A percentile compares a stretch with the other conserved stretches of the same genome.
Conservation (phyloP, 37 sponge, comb jelly and placozoan genomes). For the Bolinopsis microptera region DNA sequence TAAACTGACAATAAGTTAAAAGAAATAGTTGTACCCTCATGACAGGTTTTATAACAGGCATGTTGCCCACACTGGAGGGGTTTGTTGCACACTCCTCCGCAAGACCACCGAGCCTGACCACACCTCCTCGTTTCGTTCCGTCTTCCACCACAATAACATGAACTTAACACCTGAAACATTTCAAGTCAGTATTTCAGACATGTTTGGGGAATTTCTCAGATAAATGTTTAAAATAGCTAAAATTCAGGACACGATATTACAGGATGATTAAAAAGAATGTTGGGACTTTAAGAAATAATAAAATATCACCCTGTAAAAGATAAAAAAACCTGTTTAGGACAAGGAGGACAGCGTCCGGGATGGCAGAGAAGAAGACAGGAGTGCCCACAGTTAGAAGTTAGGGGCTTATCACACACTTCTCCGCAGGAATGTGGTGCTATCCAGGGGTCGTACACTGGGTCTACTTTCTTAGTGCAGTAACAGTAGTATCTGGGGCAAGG, state of each 20-base stretch:
- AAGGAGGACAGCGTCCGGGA: slow-evolving; percentile 96
- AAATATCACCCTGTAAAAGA: no score
- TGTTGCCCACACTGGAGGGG: slow-evolving; percentile 76
- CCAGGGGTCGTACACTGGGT: slow-evolving; percentile 89
- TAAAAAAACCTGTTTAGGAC: slow-evolving; percentile 82
- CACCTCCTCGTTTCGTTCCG: slow-evolving; percentile 73
- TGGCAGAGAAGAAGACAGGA: slow-evolving; percentile 87
- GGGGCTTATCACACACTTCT: slow-evolving; percentile 76
- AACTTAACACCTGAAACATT: neutral
- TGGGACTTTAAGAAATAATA: no score
- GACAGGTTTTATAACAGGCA: slow-evolving; percentile 78
- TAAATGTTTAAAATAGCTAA: no score
- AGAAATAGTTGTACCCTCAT: slow-evolving; percentile 72
- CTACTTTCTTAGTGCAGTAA: slow-evolving; percentile 85
- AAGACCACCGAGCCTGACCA: slow-evolving; percentile 81
- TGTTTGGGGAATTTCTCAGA: no score
- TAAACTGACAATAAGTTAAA: no score
- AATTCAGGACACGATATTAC: no score
- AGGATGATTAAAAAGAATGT: no score
- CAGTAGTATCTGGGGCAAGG: slow-evolving; percentile 70
- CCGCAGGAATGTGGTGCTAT: slow-evolving; percentile 93
- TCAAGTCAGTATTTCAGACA: neutral
- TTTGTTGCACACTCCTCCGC: slow-evolving; percentile 77
- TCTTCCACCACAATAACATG: slow-evolving; percentile 80
- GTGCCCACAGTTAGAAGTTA: slow-evolving; percentile 85